Evolutionary conservation across 2,888 invertebrate species (phyloP), one percentile per base, ranked within the genome.

Genomic region (Hylaea fasciaria): DNA sequence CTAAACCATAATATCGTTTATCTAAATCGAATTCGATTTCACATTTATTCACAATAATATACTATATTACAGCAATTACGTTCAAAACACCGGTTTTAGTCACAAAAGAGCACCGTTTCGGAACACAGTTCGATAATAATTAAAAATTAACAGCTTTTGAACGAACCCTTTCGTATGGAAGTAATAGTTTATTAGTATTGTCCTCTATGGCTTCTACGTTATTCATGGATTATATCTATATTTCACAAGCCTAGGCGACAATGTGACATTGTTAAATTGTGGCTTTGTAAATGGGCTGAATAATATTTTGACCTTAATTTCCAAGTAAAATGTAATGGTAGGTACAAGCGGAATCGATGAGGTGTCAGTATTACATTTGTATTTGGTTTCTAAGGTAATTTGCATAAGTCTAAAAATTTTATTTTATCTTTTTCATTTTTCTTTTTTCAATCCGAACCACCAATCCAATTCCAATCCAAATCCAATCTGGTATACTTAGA

Each of bases 31-130:
- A 73, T 60, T 51, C 71, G 70, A 76, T 77, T 81, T 76, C 65
- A 73, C 73, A 72, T 47, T 14, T 70, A 71, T 74, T 73, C 68
- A 57, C 72, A 74, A n/a, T n/a, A 78, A 73, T 69, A 69, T 71
- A 70, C 78, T 76, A 74, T 77, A 83, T 81, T 62, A 73, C 69
- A 62, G 72, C 78, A 76, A 85, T 86, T 85, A 85, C 66, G 45
- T 65, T 45, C 65, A 73, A 74, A 77, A 76, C 65, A 74, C 72
- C 70, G 71, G 70, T 74, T 76, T 69, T 68, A 58, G 46, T 49
- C 52, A 66, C 61, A 70, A 68, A 71, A 71, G 71, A 65, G 67
- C 61, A 56, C 29, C 52, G 48, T 56, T 40, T 45, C 17, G 55
- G 59, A 50, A 74, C 65, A 71, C 72, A 73, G 68, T 76, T 82